Evolutionary conservation across 2,888 invertebrate genomes (phyloP), one percentile per base, ranked within the genome.

Genomic region (Labia minor): DNA sequence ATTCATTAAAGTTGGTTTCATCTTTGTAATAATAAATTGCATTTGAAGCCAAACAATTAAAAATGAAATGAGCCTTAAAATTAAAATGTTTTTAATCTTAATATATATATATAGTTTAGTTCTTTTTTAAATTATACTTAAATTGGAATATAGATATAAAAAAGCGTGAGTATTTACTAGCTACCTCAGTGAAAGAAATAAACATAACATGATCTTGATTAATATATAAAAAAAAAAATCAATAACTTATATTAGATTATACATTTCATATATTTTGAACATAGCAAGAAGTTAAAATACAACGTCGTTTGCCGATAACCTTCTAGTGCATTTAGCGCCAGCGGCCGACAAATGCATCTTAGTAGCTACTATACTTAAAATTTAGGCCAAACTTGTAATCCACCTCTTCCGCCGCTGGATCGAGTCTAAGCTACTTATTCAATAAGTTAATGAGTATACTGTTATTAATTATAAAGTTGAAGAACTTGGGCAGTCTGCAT

Each of bases 371-470:
- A n/a, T 49, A 49, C 8, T 49, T 49, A 49, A 49, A 49, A n/a
- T 49, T 49, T 49, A 49, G 49, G 49, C 49, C 49, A 49, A 49
- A 49, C 49, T 49, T 16, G 49, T 49, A 49, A 49, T 49, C 49
- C 49, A 49, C 49, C 49, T 19, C 62, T 64, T 64, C 26, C 64
- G 64, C 64, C 21, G 33, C 21, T 20, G 26, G 26, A 26, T 26
- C 64, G 33, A 26, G 16, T 26, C 64, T 64, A 64, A 64, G 16
- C 64, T 21, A 64, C 33, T 18, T 16, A 64, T 18, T 26, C n/a
- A 18, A 64, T 33, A 10, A 19, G 3, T 19, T 16, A 64, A 20
- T 21, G 26, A 26, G 3, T 26, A 26, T 49, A 49, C 49, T 49
- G 49, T 49, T 49, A 49, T 49, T 49, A 8, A 49, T 33, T n/a